Base-by-base conservation (phyloP, 2,113 vertebrate genomes). In the Varanus salvator region DNA sequence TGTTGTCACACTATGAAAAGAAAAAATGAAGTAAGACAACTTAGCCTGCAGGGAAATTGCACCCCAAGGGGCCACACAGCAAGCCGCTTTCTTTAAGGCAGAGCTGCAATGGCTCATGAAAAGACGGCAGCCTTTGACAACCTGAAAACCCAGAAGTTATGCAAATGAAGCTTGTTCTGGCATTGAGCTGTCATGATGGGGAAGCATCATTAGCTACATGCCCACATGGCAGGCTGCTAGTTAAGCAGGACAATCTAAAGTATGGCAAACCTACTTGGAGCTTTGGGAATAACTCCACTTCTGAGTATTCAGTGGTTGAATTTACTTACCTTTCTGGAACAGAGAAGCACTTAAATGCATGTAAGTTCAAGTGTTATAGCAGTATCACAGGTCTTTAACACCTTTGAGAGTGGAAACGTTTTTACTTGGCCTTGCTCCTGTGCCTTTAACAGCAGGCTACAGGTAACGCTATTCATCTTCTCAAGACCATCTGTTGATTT, bases 241-340 rank as follows among this genome's bases (percentile, higher is more conserved):
- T 60, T 38, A 60, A 60, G 38, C 38, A 27, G 44, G 76, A 3
- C 80, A 88, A 92, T 90, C 89, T 91, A 85, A 83, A 68, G 80
- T 82, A 92, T 8, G 92, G 3, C 72, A 77, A 82, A 80, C 17
- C 88, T 54, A 57, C 82, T 68, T 29, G 82, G 90, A 19, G 87
- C 83, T 84, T n/a, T 91, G 57, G 14, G 87, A 93, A 93, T 50
- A 82, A 72, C 17, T 9, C 4, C n/a, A 52, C 23, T 75, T 34
- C 85, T 89, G 89, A 93, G 90, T 31, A 92, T 77, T 77, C 25
- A 89, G 25, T 34, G 81, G 89, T 66, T 90, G 89, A 9, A 80
- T 52, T 64, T 82, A 75, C 50, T 75, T 34, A 25, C n/a, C 72
- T 38, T 71, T 54, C 50, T 86, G 71, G 31, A 25, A 31, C 12